These are phyloP conservation scores for Sphinx pinastri DNA, from an alignment of 2,888 invertebrate species.

Conservation along the genomic window DNA sequence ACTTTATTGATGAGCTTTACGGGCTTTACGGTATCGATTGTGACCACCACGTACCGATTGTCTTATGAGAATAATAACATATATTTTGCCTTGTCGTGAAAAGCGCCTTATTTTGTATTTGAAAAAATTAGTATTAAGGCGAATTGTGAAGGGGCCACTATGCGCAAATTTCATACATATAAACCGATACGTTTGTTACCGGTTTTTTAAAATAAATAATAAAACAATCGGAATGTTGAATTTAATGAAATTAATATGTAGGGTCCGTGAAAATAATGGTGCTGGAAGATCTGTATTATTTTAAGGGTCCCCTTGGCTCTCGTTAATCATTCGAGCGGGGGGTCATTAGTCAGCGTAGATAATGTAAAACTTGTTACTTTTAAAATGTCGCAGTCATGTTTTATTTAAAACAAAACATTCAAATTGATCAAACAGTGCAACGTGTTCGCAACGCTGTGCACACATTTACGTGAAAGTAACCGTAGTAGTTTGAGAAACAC, in stretches of 20 bases:
- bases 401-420: conserved; percentile 38
- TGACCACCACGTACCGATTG: conserved; percentile 44
- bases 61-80: conserved; percentile 49
- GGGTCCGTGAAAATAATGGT: conserved; percentile 63
- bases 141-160: conserved; percentile 72
- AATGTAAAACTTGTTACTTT: conserved; percentile 56
- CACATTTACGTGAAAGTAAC: conserved; percentile 28
- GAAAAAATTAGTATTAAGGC: conserved; percentile 67
- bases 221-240: conserved; percentile 43
- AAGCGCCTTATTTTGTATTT: conserved; percentile 67
- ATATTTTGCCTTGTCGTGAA: conserved; percentile 66
- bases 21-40: conserved; percentile 46
- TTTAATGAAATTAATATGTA: conserved; percentile 49
- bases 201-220: conserved; percentile 31
- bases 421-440: conserved; percentile 28
- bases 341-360: conserved; percentile 58
- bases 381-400: conserved; percentile 53
- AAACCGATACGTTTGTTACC: conserved; percentile 30
- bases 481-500: conserved; percentile 77
- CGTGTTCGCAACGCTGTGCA: conserved; percentile 19
- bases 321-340: conserved; percentile 46
- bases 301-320: conserved; percentile 54
- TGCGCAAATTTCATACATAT: conserved; percentile 43
- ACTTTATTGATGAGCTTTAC: conserved; percentile 53
- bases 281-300: conserved; percentile 79